Conservation (phyloP, 2,888 invertebrate species). For the Matsumyia berberina region DNA sequence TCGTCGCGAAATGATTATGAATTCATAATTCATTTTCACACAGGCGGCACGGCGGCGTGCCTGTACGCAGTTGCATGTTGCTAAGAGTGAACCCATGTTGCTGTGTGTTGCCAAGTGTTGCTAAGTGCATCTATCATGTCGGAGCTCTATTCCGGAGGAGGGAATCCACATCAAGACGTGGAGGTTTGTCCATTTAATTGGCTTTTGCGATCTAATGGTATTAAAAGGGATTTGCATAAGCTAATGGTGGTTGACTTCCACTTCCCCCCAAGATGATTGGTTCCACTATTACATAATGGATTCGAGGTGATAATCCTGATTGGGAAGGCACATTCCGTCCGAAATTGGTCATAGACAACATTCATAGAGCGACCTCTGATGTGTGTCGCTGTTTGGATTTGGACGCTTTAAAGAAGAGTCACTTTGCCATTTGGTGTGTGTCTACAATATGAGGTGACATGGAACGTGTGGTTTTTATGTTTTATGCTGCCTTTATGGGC, state of each 20-base stretch:
- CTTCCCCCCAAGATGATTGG: constrained; percentile 32
- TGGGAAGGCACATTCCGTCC: constrained; percentile 54
- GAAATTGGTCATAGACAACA: constrained; percentile 70
- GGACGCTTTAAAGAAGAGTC: constrained; percentile 37
- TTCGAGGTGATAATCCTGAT: constrained; percentile 68
- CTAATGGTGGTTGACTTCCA: constrained; percentile 45
- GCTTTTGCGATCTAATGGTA: constrained; percentile 55
- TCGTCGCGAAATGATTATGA: constrained; percentile 48
- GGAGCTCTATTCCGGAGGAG: constrained; percentile 21
- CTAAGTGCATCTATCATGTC: constrained; percentile 55
- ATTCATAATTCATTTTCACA: constrained; percentile 72
- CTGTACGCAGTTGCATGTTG: no score
- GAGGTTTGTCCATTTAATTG: constrained; percentile 66
- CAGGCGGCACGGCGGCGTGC: constrained; percentile 32
- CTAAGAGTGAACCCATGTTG: constrained; percentile 58
- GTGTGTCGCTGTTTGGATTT: neutral
- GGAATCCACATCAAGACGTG: neutral
- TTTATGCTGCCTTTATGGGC: constrained; percentile 49
- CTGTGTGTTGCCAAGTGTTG: constrained; percentile 50
- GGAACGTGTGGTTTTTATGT: constrained; percentile 70
- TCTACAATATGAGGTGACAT: constrained; percentile 49
- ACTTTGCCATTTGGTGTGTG: constrained; percentile 31
- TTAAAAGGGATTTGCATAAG: constrained; percentile 71
- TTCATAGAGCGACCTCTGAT: constrained; percentile 23
- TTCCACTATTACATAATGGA: constrained; percentile 46